These are phyloP conservation scores for Microcebus ravelobensis DNA, from an alignment of 2,113 vertebrate species.

Conservation along the genomic window DNA sequence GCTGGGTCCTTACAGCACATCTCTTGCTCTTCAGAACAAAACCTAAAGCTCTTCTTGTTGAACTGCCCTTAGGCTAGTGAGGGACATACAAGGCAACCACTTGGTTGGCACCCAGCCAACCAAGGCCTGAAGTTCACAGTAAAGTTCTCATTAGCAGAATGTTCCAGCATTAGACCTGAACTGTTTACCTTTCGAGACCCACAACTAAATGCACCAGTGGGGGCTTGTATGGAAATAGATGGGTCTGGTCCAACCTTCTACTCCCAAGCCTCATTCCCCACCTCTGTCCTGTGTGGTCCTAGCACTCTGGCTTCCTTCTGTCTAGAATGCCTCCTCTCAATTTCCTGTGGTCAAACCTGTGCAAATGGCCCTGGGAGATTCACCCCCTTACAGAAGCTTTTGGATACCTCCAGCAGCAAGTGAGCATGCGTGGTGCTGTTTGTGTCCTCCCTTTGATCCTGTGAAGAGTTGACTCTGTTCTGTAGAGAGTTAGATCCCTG, in stretches of 20 bases:
- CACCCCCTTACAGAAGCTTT: neutral
- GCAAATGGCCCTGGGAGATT: accelerated
- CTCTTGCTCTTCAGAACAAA: too few species aligned
- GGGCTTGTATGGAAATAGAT: neutral
- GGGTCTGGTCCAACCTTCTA: neutral
- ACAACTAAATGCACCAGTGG: neutral
- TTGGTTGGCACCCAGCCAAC: too few species aligned
- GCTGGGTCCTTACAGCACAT: too few species aligned
- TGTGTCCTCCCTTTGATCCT: neutral
- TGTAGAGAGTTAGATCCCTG: neutral
- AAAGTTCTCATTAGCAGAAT: neutral
- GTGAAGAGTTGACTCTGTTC: neutral
- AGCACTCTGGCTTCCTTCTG: neutral
- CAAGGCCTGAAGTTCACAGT: too few species aligned
- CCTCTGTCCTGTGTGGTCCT: neutral
- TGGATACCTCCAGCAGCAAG: neutral
- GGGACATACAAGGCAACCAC: too few species aligned
- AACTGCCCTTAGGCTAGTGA: too few species aligned
- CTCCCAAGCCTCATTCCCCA: neutral
- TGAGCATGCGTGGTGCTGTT: too few species aligned
- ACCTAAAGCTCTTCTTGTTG: too few species aligned
- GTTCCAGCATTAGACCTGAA: neutral
- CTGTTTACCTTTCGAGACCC: neutral
- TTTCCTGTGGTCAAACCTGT: neutral
- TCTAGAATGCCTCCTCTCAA: neutral